Evolutionary conservation across 92 coral and sea anemone species (phyloP), one percentile per base, ranked within the genome.

Genomic region (Parazoanthus swiftii): DNA sequence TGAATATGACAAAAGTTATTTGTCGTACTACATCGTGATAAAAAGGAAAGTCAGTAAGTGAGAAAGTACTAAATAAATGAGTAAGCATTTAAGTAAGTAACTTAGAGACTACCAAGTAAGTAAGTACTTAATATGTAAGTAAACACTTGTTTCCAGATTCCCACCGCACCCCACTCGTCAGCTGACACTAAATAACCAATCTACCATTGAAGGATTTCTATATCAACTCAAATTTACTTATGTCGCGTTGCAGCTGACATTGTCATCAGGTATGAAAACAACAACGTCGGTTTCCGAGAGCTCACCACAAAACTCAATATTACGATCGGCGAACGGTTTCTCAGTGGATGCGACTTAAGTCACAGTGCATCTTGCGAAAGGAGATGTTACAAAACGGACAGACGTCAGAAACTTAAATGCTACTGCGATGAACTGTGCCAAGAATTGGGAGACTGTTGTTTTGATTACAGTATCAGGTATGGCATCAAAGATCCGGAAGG

Each of bases 391-490:
- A 25, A 78, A 21, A 46, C 65, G 35, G 36, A 50, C 59, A 46
- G 82, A 46, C 42, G 7, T 46, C 23, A 23, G 37, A 46, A 78
- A 51, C 65, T 25, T 15, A n/a, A 78, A 2, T 78, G 82, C 37
- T 78, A 78, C 58, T 78, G 82, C 29, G 82, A 78, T 25, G 58
- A 78, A 7, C 23, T 78, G 37, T 78, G 82, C n/a, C 37, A 78
- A 48, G 82, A 78, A 23, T 25, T 78, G 16, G 67, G 82, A 21
- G 82, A 78, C 35, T 78, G 82, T 50, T 78, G 82, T 48, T 48
- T 46, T 46, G 82, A 78, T 26, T 78, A 78, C 38, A 46, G 21
- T 18, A 46, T 33, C 16, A 78, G 82, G 82, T 78, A 78, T 46
- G 65, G 6, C 18, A 6, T 3, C 5, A 33, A 26, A 26, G 3